phyloP scores from a whole-genome alignment of 2,113 vertebrate genomes.

The Gnathonemus longibarbis region DNA sequence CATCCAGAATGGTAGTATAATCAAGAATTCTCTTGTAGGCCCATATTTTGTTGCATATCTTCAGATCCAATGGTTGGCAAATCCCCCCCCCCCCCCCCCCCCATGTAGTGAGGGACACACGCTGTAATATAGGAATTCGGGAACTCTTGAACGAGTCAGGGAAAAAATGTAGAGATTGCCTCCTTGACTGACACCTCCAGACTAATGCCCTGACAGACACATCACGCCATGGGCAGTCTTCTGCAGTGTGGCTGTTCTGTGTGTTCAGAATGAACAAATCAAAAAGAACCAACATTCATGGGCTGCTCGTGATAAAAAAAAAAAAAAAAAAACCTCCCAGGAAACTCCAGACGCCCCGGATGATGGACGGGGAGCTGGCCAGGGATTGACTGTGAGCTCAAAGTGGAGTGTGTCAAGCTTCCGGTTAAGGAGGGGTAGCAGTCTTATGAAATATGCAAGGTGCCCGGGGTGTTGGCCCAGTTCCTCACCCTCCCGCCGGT shows the following conservation, averaged over 20 bases:
- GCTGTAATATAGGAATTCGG: background rate
- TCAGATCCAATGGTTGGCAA: background rate
- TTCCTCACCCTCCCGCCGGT: background rate
- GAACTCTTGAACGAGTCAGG: background rate
- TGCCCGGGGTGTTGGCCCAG: background rate
- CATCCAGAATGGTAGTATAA: background rate
- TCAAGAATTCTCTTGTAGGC: background rate
- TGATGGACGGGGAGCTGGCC: background rate
- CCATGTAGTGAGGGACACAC: background rate
- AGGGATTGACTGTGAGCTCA: background rate
- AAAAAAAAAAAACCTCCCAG: background rate
- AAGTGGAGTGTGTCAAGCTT: background rate
- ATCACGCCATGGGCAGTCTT: background rate
- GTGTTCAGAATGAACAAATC: background rate
- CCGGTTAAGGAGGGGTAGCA: background rate
- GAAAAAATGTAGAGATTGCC: background rate
- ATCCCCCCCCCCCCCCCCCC: background rate
- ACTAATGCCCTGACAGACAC: background rate
- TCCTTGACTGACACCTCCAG: background rate
- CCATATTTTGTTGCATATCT: background rate
- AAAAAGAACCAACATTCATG: background rate
- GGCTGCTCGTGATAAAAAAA: background rate
- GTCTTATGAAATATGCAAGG: conserved; percentile 15
- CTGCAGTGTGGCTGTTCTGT: background rate
- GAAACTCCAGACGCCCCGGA: background rate